phyloP scores from a whole-genome alignment of 2,113 vertebrate species.

The Ceyx melanurus region DNA sequence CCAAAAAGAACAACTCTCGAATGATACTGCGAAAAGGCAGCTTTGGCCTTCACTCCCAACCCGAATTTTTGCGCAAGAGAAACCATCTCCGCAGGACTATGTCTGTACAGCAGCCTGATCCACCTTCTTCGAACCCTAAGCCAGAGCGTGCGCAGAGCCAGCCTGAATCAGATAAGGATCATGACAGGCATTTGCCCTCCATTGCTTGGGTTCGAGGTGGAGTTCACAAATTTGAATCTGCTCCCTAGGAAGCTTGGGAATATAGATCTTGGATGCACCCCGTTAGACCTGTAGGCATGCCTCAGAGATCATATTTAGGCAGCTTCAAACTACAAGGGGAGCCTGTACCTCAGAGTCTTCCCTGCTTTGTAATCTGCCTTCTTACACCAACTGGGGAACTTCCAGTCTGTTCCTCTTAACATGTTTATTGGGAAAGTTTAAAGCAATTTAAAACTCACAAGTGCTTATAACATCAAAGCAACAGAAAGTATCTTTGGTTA shows the following conservation, averaged over 20 bases:
- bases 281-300: neutral
- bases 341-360: neutral
- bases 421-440: neutral
- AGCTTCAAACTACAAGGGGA: neutral
- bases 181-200: conserved; percentile 77
- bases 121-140: conserved; percentile 88
- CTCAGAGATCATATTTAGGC: neutral
- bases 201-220: conserved; percentile 85
- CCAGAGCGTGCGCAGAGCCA: conserved; percentile 98
- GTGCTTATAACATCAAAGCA: neutral
- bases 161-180: conserved; percentile 94
- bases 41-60: conserved; percentile 92
- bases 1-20: conserved; percentile 91
- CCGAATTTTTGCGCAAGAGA: conserved; percentile 94
- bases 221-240: conserved; percentile 88
- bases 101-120: conserved; percentile 96
- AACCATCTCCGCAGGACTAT: conserved; percentile 93
- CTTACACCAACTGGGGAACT: neutral
- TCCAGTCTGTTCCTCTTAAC: neutral
- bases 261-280: neutral
- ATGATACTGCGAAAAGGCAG: conserved; percentile 96
- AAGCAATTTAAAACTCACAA: neutral
- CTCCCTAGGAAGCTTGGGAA: conserved; percentile 57
- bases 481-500: neutral
- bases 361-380: conserved; percentile 33